Conservation (phyloP, 2,888 invertebrate species). For the Drosophila monieri region DNA sequence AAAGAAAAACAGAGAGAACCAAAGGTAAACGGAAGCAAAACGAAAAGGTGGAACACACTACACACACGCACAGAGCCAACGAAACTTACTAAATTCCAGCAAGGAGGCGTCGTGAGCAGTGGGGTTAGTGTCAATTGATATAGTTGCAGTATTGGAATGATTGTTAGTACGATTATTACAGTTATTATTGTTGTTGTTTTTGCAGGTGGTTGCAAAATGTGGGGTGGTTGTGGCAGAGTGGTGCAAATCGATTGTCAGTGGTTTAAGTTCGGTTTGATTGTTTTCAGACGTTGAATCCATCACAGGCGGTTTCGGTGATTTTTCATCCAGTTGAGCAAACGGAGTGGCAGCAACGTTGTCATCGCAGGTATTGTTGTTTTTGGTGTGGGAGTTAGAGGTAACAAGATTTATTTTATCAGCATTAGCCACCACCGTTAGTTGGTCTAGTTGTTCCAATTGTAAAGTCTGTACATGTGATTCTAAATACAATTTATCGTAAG, state of each 20-base stretch:
- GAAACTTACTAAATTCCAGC: conserved; percentile 83
- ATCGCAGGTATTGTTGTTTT: conserved; percentile 47
- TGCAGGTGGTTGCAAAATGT: conserved; percentile 65
- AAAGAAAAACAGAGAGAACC: conserved; percentile 7
- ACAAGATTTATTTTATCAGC: conserved; percentile 84
- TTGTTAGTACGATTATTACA: conserved; percentile 48
- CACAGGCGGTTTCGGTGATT: conserved; percentile 1
- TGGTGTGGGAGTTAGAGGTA: conserved; percentile 83
- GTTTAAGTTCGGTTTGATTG: conserved; percentile 6
- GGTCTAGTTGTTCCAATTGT: conserved; percentile 85
- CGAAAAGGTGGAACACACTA: conserved; percentile 24
- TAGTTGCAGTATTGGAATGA: conserved; percentile 56
- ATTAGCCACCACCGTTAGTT: conserved; percentile 85
- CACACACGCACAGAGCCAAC: conserved; percentile 69
- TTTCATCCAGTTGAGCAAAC: conserved; percentile 11
- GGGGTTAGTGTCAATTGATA: conserved; percentile 62
- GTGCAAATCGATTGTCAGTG: conserved; percentile 54
- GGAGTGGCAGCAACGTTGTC: conserved; percentile 42
- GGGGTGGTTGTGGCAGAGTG: conserved; percentile 55
- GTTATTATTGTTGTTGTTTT: conserved; percentile 49
- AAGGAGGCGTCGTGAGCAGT: conserved; percentile 71
- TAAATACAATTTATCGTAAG: conserved; percentile 83
- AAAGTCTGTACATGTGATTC: conserved; percentile 85
- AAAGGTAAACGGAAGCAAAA: conserved; percentile 25
- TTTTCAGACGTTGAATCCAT: conserved; percentile 26